Conservation (phyloP, 1,140 invertebrate species). For the Drosophila bocki region DNA sequence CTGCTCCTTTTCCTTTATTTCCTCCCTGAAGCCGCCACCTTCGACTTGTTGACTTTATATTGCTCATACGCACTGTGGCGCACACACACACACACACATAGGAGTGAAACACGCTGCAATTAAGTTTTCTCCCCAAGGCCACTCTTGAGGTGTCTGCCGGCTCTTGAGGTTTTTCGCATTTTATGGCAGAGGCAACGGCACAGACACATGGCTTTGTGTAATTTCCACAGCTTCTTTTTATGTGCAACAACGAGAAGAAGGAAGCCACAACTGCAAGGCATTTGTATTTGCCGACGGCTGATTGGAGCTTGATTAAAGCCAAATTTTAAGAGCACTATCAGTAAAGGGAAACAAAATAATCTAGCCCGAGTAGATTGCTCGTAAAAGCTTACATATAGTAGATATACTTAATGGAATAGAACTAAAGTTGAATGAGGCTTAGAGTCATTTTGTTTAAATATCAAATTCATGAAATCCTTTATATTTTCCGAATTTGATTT, state of each 20-base stretch:
- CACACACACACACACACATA: constrained; percentile 4
- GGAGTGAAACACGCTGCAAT: constrained; percentile 42
- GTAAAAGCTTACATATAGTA: neutral
- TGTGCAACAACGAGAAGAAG: constrained; percentile 4
- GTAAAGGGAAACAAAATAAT: neutral
- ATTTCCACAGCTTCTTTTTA: constrained; percentile 21
- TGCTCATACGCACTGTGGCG: constrained; percentile 62
- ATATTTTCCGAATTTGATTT: neutral
- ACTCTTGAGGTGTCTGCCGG: constrained; percentile 22
- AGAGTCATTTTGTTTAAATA: neutral
- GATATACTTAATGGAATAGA: neutral
- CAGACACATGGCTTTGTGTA: constrained; percentile 6
- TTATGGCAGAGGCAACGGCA: constrained; percentile 21
- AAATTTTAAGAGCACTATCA: constrained; percentile 11
- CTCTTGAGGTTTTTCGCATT: constrained; percentile 49
- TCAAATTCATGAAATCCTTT: neutral
- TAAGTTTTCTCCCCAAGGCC: constrained; percentile 49
- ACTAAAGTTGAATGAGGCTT: neutral
- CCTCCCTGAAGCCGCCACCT: neutral
- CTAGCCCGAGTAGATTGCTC: too few species aligned
- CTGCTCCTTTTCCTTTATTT: neutral
- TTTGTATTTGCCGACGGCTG: constrained; percentile 13
- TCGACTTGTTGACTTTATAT: constrained; percentile 58
- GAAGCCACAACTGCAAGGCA: neutral
- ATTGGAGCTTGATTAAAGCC: constrained; percentile 38